phyloP scores from a whole-genome alignment of 1,140 invertebrate genomes.

The Centruroides vittatus region DNA sequence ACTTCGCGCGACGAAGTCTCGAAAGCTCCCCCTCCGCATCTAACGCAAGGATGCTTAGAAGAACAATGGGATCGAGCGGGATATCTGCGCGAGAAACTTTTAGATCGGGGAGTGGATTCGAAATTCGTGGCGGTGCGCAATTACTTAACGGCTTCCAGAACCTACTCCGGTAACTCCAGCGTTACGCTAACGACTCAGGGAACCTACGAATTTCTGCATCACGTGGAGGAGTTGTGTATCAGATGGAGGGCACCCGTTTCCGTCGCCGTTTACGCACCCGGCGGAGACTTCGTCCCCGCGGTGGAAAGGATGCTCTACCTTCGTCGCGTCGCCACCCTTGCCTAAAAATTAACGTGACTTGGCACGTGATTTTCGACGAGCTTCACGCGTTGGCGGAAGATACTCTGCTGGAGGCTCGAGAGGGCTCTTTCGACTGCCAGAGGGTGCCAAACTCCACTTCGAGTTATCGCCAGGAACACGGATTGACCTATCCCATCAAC shows the following conservation, averaged over 20 bases:
- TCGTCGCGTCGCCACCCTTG: conserved; percentile 28
- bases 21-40: too few relatives aligned
- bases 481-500: conserved; percentile 23
- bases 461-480: neutral
- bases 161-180: conserved; percentile 43
- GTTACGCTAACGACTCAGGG: conserved; percentile 86
- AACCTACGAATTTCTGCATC: conserved; percentile 68
- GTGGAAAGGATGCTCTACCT: conserved; percentile 44
- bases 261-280: conserved; percentile 58
- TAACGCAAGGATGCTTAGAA: too few relatives aligned
- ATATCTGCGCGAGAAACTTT: too few relatives aligned
- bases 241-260: conserved; percentile 55
- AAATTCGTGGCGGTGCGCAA: too few relatives aligned
- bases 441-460: neutral
- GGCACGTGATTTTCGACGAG: conserved; percentile 21
- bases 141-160: conserved; percentile 34
- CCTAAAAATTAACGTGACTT: conserved; percentile 16
- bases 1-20: too few relatives aligned
- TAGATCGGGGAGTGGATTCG: too few relatives aligned
- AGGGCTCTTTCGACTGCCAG: too few relatives aligned
- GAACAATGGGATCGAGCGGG: too few relatives aligned
- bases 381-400: neutral
- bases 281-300: conserved; percentile 45
- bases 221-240: conserved; percentile 64
- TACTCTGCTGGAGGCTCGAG: neutral